Evolutionary conservation across 2,888 invertebrate genomes (phyloP), one percentile per base, ranked within the genome.

Genomic region (Conchocele bisecta): DNA sequence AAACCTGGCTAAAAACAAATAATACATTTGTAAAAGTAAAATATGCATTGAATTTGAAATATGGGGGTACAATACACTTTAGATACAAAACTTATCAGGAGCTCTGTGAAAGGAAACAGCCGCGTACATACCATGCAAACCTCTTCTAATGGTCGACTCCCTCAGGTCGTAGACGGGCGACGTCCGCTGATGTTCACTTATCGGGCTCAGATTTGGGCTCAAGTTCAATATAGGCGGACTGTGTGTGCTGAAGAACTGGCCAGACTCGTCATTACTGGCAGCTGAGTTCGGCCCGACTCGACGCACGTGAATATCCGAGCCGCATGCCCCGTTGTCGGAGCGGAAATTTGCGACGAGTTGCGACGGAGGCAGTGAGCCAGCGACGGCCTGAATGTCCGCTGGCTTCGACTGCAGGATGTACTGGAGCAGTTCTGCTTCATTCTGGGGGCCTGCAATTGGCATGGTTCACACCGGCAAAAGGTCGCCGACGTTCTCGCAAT

Each of bases 221-320:
- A 90, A 79, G 69, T 90, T 90, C 31, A 90, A 75, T 20, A 90
- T 85, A n/a, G 90, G 90, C 13, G 90, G 90, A 76, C 89, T 89
- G 75, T 88, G 88, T 2, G 90, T 89, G 67, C 88, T 89, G 74
- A 90, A 89, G 57, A 85, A 85, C 31, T 85, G 81, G 42, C 74
- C 69, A 0, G 64, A 54, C 33, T 61, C 61, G 15, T 68, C 67
- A 5, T 28, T 42, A 22, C 39, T 42, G 13, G 54, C 48, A 11
- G 72, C 53, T 28, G 50, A 58, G 13, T 9, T 33, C 3, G 31
- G 20, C 11, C 59, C 54, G 1, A 33, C 22, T n/a, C 51, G 33
- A 5, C 68, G 57, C 17, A 56, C 63, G 28, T 44, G 59, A 0
- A 66, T 22, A 11, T 69, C 72, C 6, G 72, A 50, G 1, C 60